Base-by-base conservation (phyloP, 2,888 invertebrate species). In the Hirudinaria manillensis region DNA sequence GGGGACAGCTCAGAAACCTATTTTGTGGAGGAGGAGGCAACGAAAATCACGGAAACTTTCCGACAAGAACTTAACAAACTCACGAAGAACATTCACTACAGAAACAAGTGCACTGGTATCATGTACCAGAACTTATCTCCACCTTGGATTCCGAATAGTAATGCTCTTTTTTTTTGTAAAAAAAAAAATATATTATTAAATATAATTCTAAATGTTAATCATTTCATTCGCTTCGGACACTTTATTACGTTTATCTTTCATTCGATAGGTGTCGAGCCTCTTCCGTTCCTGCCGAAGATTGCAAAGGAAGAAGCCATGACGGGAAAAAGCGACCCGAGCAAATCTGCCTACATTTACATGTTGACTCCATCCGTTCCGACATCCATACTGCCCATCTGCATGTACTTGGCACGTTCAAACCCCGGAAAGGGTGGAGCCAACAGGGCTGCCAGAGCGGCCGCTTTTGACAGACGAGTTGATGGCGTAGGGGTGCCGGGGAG, bases 11-110 rank as follows among this genome's bases (percentile, higher is more conserved):
- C 70, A 24, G 79, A 78, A 55, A 78, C 76, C 13, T 76, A 77
- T 67, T 79, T 79, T 61, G 78, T 79, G n/a, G 79, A 79, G 72
- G 68, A 45, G 13, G 78, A 77, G n/a, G 78, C 78, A 6, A 74
- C 53, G 24, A 66, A 70, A 10, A 56, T 77, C 10, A 75, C 75
- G 19, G 76, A 77, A 13, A 72, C 75, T 19, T 78, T 79, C 65
- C 72, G 66, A 13, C 53, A 70, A 4, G 76, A 76, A 16, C 66
- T 79, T 21, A 34, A 74, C 13, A 65, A 70, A 16, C 45, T 77
- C 16, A 53, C 77, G 29, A 68, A 53, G 32, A 61, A 53, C 13
- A 78, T 78, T 38, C 32, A 68, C 16, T 72, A 75, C 29, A 38
- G 79, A 3, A 79, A 79, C 72, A 29, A 27, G 19, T 38, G 72